A percentile compares a stretch with the other conserved stretches of the same genome.
These are phyloP conservation scores for Catharus ustulatus DNA, from an alignment of 2,797 vertebrate species.

Conservation along the genomic window DNA sequence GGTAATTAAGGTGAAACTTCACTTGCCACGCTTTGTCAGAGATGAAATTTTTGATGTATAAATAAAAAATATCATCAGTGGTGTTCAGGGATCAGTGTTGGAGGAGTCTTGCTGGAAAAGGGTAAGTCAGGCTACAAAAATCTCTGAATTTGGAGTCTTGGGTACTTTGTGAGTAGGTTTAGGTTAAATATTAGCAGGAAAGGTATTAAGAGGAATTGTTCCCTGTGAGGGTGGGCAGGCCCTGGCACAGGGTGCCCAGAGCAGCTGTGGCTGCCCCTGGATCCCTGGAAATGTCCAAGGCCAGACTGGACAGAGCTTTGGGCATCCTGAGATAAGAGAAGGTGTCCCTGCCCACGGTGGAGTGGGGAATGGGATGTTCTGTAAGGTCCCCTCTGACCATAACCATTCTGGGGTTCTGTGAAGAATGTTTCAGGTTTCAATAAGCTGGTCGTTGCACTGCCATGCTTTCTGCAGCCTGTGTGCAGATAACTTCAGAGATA, in stretches of 20 bases:
- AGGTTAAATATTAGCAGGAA: neutral
- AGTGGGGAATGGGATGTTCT: neutral
- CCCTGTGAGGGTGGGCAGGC: rapidly evolving
- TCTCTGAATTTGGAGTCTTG: neutral
- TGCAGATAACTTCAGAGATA: neutral
- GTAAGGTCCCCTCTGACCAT: neutral
- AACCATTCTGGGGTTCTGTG: neutral
- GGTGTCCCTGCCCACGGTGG: neutral
- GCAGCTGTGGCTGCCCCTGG: neutral
- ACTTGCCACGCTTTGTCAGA: neutral
- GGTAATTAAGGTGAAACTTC: neutral
- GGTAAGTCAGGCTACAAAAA: neutral
- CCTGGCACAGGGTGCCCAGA: neutral
- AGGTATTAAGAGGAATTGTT: neutral
- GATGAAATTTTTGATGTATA: neutral
- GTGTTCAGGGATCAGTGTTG: neutral
- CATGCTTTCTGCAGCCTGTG: neutral
- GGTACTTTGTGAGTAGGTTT: neutral
- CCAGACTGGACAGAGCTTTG: neutral
- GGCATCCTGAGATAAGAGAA: rapidly evolving
- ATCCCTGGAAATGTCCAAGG: neutral
- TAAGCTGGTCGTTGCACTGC: neutral
- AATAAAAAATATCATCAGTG: neutral
- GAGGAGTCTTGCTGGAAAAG: neutral
- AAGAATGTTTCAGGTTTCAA: neutral